A percentile compares a stretch with the other conserved stretches of the same genome.
Conservation (phyloP, 1,140 invertebrate genomes). For the Ceratina calcarata region DNA sequence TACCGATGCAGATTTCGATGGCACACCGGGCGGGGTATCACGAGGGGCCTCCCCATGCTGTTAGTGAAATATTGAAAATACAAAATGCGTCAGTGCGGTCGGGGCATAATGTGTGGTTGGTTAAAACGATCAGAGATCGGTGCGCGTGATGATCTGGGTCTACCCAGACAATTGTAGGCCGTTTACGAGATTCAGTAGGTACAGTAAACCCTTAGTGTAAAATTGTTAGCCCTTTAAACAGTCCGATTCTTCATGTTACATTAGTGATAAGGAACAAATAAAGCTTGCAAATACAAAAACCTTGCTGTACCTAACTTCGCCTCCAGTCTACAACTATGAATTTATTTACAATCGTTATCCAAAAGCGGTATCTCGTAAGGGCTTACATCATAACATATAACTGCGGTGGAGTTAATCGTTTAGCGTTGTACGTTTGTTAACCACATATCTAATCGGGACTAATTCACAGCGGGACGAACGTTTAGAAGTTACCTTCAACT, state of each 20-base stretch:
- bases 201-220: slow-evolving; percentile 25
- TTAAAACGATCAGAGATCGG: slow-evolving; percentile 33
- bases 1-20: slow-evolving; percentile 67
- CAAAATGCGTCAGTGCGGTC: slow-evolving; percentile 58
- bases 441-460: slow-evolving; percentile 63
- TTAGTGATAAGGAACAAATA: not conserved
- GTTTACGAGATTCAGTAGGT: slow-evolving; percentile 19
- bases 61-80: slow-evolving; percentile 75
- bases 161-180: slow-evolving; percentile 25
- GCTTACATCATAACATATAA: slow-evolving; percentile 70
- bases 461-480: not conserved
- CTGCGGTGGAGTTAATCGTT: slow-evolving; percentile 72
- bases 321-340: not conserved
- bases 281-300: slow-evolving; percentile 34
- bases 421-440: slow-evolving; percentile 70
- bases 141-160: not conserved
- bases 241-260: too few species aligned
- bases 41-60: slow-evolving; percentile 72
- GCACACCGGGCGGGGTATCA: slow-evolving; percentile 63
- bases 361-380: slow-evolving; percentile 27
- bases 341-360: slow-evolving; percentile 29
- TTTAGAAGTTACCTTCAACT: slow-evolving; percentile 72
- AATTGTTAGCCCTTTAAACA: too few species aligned
- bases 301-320: slow-evolving; percentile 30
- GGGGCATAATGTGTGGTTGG: not conserved